Evolutionary conservation across 2,888 invertebrate genomes (phyloP), one percentile per base, ranked within the genome.

Genomic region (Dilophus febrilis): DNA sequence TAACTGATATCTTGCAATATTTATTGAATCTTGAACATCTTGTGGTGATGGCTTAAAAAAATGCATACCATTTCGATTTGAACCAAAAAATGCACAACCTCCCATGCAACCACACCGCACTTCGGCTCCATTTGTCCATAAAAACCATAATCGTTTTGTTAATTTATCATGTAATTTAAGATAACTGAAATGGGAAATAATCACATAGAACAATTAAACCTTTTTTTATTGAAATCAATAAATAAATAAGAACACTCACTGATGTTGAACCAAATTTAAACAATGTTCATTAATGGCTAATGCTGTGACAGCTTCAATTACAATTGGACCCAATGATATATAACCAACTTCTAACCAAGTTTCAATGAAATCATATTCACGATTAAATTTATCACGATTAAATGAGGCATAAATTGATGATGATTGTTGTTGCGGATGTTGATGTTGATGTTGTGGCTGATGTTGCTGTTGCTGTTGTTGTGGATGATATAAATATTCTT

Each of bases 81-180:
- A 77, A 3, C 94, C 97, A 56, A 97, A 97, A 65, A 98, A 98
- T 11, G 71, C 70, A 55, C 92, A 94, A 1, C 94, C 94, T 3
- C 97, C 97, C 26, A 84, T 81, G 58, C 97, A 98, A 1, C 95
- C 97, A 57, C 97, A 98, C 49, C 82, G 84, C 0, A 73, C 65
- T 16, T 55, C 54, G 37, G 57, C 59, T 35, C 61, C 59, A 48
- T 80, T 77, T 14, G 67, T 67, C 95, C 95, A 97, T 19, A 98
- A 62, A 56, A 98, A 97, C 88, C 91, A 92, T 28, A 98, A 65
- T 42, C 92, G 72, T 54, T 85, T 86, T 1, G 77, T 77, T 48
- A 78, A 74, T 17, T 77, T 77, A 61, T 98, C 97, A 50, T 87
- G 86, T 36, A 76, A 71, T 53, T 77, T 79, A 33, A 88, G 58